phyloP scores from a whole-genome alignment of 2,888 invertebrate genomes.

The Leuctra nigra region DNA sequence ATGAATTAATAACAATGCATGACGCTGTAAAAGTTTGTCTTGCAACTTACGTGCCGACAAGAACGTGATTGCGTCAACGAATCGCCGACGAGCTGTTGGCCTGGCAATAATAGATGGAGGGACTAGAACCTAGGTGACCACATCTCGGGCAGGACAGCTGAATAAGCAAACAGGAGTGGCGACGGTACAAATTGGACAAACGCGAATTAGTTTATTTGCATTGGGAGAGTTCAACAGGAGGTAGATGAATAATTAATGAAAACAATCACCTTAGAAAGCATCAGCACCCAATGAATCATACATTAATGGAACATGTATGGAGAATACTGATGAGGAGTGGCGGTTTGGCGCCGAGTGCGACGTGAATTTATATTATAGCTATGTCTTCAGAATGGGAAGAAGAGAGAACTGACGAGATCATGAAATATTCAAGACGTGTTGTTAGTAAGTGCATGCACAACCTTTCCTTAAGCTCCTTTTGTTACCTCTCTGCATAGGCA shows the following conservation, averaged over 20 bases:
- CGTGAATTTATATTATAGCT: no score
- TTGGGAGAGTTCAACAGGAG: constrained; percentile 5
- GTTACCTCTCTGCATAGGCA: no score
- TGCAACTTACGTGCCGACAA: no score
- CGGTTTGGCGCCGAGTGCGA: neutral
- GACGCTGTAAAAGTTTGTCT: neutral
- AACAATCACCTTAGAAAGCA: constrained; percentile 16
- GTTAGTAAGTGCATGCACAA: constrained; percentile 9
- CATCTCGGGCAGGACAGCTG: neutral
- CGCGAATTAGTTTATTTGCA: constrained; percentile 13
- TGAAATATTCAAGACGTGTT: constrained; percentile 12
- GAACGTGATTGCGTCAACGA: constrained; percentile 11
- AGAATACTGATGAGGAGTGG: constrained; percentile 9
- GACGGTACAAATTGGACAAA: constrained; percentile 14
- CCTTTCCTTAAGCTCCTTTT: neutral
- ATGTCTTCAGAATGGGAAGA: constrained; percentile 11
- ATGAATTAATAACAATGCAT: no score
- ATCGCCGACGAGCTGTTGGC: neutral
- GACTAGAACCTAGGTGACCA: neutral
- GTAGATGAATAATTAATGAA: constrained; percentile 17
- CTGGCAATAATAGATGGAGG: constrained; percentile 1
- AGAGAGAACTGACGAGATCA: constrained; percentile 16
- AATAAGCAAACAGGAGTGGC: constrained; percentile 7
- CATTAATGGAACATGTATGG: constrained; percentile 8
- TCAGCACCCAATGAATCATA: constrained; percentile 16